Base-by-base conservation (phyloP, 2,797 vertebrate genomes). In the Sciurus carolinensis region DNA sequence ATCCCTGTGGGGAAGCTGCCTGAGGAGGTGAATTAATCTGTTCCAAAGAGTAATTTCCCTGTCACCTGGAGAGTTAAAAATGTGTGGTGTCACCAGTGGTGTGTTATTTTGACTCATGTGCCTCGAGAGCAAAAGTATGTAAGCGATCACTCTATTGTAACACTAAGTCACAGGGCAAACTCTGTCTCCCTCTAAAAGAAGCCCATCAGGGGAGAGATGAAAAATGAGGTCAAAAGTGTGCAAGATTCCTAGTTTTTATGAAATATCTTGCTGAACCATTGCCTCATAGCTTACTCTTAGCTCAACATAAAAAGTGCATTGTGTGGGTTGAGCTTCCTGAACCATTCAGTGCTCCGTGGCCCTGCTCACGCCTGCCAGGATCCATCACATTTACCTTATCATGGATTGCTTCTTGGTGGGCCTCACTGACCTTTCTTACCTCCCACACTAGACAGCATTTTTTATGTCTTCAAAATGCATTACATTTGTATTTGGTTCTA, bases 301-400 rank as follows among this genome's bases (percentile, higher is more conserved):
- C 24, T 72, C 36, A 6, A 52, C 22, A 54, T 3, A 33, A 36
- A 54, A 36, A 79, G 33, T 6, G 7, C 8, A 17, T 26, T 20
- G 5, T 0, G 0, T 11, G 10, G 8, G 5, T 26, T 3, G 20
- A 4, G 42, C 14, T 22, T 89, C 8, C 52, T 87, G 12, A 10
- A 28, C 52, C 4, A 0, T 0, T 2, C 33, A 24, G 33, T 2
- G 18, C 14, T 0, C 22, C 7, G 22, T 71, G 42, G 50, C 22
- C 47, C 57, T 57, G 71, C 81, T 54, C 54, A 47, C 4, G 0
- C 3, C 28, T 9, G 13, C 33, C 50, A 59, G 47, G 17, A 39
- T 15, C n/a, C 11, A 42, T n/a, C 47, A 71, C 28, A 77, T 71
- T 44, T 28, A 47, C 26, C 52, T 69, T 28, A 62, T 18, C 13